Base-by-base conservation (phyloP, 2,113 vertebrate species). In the Cochlearius cochlearius region DNA sequence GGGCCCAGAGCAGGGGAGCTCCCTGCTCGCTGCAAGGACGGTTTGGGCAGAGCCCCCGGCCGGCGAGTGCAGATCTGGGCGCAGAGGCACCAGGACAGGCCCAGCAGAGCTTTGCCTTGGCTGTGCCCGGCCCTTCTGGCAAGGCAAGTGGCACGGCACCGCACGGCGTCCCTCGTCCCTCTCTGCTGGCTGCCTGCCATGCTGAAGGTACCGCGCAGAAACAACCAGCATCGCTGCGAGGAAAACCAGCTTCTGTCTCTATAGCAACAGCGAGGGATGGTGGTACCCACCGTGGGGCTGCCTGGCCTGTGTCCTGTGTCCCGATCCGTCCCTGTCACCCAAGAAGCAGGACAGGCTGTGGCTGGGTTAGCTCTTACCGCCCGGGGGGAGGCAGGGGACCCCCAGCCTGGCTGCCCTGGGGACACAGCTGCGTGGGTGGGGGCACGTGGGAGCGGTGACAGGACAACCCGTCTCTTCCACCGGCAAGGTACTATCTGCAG, bases 241-340 rank as follows among this genome's bases (percentile, higher is more conserved):
- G 8, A 53, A 73, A 76, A 34, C 14, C 76, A 50, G 75, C 91
- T 77, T 86, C 91, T 77, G 66, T 96, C 95, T 88, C 96, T 88
- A 93, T 94, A 83, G 96, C 96, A 97, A 97, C 97, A 66, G 32
- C 5, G 4, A 49, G 59, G 52, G 62, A 76, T 81, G 81, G 81
- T 4, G 17, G 81, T 55, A 62, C 55, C 75, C 0, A 7, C 71
- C 0, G 2, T 19, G 50, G 67, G 72, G 82, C 66, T 53, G 77
- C n/a, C 50, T 4, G 4, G 26, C 76, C 45, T 9, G 3, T 74
- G 86, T 72, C 71, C 80, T 15, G 2, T 72, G 10, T 68, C 75
- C 53, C 69, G 34, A 22, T 43, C 32, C 0, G 0, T 55, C 52
- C 39, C 60, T n/a, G 50, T 26, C 47, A 27, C 84, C 45, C 56